Conservation (phyloP, 2,888 invertebrate genomes). For the Noctuana brunneofusca region DNA sequence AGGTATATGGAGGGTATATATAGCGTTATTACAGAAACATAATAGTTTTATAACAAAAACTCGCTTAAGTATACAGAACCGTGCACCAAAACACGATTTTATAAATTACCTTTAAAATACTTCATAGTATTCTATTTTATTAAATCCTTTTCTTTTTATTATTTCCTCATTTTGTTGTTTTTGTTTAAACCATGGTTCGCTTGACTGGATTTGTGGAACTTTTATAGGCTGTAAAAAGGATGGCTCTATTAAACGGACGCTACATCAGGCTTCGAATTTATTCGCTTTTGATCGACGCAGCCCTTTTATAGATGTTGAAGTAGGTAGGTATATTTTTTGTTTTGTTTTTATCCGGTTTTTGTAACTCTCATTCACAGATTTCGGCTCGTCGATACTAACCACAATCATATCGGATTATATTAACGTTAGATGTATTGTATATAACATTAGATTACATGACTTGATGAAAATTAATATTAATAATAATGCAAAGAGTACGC, state of each 20-base stretch:
- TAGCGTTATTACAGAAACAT: too few species aligned
- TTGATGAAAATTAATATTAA: too few species aligned
- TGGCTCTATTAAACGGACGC: conserved; percentile 60
- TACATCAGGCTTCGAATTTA: conserved; percentile 26
- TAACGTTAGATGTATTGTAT: too few species aligned
- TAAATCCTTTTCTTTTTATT: not conserved
- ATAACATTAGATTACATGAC: too few species aligned
- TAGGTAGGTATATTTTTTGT: not conserved
- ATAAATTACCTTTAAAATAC: not conserved
- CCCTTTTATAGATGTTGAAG: not conserved
- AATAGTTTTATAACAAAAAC: too few species aligned
- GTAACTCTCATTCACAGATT: not conserved
- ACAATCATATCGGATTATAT: too few species aligned
- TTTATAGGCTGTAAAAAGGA: conserved; percentile 65
- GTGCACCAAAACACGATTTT: too few species aligned
- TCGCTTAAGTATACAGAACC: too few species aligned
- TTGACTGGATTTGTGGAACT: conserved; percentile 37
- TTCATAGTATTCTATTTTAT: not conserved
- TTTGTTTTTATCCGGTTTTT: conserved; percentile 5
- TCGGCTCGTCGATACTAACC: too few species aligned
- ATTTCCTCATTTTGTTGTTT: conserved; percentile 3
- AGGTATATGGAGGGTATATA: too few species aligned
- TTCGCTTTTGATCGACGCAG: conserved; percentile 46
- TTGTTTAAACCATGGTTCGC: conserved; percentile 14
- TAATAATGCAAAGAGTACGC: too few species aligned